These are phyloP conservation scores for Darevskia nairensis DNA, from an alignment of 2,797 vertebrate genomes.

Conservation along the genomic window DNA sequence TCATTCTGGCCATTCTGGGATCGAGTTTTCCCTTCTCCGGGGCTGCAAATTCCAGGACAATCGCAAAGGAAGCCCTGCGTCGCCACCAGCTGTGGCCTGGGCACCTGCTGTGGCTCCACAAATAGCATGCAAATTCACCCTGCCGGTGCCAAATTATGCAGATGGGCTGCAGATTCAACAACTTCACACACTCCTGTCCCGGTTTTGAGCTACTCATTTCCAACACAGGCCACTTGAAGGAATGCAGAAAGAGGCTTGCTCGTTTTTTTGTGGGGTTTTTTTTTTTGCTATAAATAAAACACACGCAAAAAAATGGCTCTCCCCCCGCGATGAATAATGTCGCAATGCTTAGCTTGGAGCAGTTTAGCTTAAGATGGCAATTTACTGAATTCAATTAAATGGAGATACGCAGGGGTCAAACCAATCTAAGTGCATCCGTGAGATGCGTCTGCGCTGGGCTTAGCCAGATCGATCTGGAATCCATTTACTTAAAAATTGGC, in stretches of 20 bases:
- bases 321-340: neutral
- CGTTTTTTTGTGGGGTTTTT: too few species aligned
- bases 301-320: neutral
- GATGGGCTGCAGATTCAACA: neutral
- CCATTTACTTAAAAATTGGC: slow-evolving; percentile 43
- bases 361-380: slow-evolving; percentile 26
- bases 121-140: slow-evolving; percentile 5
- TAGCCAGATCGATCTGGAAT: slow-evolving; percentile 24
- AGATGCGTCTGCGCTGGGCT: slow-evolving; percentile 8
- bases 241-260: too few species aligned
- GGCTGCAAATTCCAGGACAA: neutral
- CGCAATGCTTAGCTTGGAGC: neutral
- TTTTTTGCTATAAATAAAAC: neutral
- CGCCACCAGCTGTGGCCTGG: neutral
- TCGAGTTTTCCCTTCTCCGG: neutral
- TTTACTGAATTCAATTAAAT: slow-evolving; percentile 33
- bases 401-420: slow-evolving; percentile 22
- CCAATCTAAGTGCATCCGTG: slow-evolving; percentile 16
- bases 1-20: neutral
- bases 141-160: neutral
- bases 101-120: slow-evolving; percentile 11
- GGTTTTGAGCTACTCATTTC: too few species aligned
- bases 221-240: too few species aligned
- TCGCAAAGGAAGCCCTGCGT: neutral
- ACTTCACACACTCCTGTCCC: too few species aligned